Percentiles rank a stretch among this genome's conserved stretches.
Conservation (phyloP, 2,113 vertebrate genomes). For the Alaudala cheleensis region DNA sequence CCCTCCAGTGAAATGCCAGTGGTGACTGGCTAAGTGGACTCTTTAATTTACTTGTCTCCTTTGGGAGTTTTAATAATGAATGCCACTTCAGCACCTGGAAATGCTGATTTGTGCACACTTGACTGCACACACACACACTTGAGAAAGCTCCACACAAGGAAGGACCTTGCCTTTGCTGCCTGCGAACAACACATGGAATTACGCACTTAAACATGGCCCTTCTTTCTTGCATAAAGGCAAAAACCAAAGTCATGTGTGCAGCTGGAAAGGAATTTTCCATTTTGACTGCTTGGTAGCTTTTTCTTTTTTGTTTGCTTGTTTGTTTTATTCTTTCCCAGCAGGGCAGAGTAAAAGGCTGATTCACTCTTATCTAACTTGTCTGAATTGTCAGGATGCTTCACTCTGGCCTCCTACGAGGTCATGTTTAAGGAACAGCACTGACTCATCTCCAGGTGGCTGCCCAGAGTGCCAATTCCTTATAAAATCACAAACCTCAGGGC, state of each 20-base stretch:
- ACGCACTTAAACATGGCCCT: neutral
- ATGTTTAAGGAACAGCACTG: neutral
- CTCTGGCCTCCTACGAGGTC: neutral
- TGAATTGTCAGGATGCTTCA: neutral
- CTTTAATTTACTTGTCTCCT: constrained; percentile 27
- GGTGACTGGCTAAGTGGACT: neutral
- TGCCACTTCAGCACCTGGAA: neutral
- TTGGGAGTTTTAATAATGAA: neutral
- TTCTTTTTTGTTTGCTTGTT: neutral
- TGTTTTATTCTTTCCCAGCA: neutral
- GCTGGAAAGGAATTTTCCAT: neutral
- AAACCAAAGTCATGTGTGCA: neutral
- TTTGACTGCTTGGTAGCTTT: neutral
- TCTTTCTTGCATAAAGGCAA: neutral
- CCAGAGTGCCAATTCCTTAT: neutral
- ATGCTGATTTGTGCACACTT: neutral
- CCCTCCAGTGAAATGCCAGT: neutral
- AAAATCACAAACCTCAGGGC: neutral
- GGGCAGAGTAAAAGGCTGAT: neutral
- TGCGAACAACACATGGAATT: neutral
- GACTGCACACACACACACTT: neutral
- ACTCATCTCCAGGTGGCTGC: neutral
- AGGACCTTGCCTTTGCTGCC: neutral
- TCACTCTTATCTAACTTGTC: neutral
- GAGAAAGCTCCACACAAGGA: neutral